Conservation (phyloP, 2,797 vertebrate species). For the Gobionotothen gibberifrons region DNA sequence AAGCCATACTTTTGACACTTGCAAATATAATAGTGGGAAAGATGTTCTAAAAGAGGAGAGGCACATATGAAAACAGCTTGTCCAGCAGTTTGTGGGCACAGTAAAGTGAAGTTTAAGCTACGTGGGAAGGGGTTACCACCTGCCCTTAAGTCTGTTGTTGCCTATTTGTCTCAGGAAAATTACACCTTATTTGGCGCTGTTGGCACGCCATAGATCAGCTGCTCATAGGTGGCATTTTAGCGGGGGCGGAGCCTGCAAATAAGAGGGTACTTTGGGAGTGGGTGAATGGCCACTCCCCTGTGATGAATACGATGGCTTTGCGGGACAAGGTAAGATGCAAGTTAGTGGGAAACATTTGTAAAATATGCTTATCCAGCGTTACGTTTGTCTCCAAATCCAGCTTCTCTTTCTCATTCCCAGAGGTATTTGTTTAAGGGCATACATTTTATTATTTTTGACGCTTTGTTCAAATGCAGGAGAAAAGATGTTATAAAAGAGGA, state of each 20-base stretch:
- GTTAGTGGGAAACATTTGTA: too few relatives aligned
- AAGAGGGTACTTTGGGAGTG: constrained; percentile 58
- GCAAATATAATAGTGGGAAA: constrained; percentile 12
- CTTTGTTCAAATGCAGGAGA: too few relatives aligned
- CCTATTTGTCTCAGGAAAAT: constrained; percentile 42
- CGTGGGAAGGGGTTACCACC: constrained; percentile 43
- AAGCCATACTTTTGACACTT: constrained; percentile 11
- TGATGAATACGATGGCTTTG: constrained; percentile 78
- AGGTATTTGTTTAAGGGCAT: too few relatives aligned
- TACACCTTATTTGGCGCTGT: constrained; percentile 61
- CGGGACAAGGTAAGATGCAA: background rate
- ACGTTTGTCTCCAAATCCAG: too few relatives aligned
- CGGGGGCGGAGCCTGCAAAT: constrained; percentile 37
- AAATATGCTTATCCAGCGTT: too few relatives aligned
- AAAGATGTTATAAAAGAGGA: too few relatives aligned
- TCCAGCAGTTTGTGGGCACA: constrained; percentile 45
- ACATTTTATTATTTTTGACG: too few relatives aligned
- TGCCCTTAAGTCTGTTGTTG: constrained; percentile 40
- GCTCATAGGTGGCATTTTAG: constrained; percentile 40
- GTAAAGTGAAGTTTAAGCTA: constrained; percentile 32
- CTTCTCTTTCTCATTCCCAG: too few relatives aligned
- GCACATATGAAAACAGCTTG: constrained; percentile 33
- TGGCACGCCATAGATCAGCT: constrained; percentile 58
- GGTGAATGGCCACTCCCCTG: constrained; percentile 55
- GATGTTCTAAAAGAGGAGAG: constrained; percentile 15